Evolutionary conservation across 2,888 invertebrate species (phyloP).

Genomic region (Torymus tubicola): DNA sequence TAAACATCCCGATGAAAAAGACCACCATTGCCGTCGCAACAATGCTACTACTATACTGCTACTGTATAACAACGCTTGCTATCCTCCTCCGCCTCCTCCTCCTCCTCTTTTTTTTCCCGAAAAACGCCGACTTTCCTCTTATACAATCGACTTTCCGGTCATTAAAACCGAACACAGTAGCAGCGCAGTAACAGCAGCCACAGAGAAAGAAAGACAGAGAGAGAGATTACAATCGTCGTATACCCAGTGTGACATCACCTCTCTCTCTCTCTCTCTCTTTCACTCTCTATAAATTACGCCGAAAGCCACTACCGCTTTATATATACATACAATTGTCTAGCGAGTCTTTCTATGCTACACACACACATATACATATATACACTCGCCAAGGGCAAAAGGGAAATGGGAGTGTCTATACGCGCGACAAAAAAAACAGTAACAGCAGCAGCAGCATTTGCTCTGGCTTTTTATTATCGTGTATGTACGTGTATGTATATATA

Average conservation of each 20-base stretch:
- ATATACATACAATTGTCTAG: neutral
- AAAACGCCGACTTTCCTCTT: constrained; percentile 50
- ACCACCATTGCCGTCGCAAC: too few relatives aligned
- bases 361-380: neutral
- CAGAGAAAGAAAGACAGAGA: too few relatives aligned
- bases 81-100: too few relatives aligned
- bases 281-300: constrained; percentile 6
- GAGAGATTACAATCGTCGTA: constrained; percentile 20
- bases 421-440: neutral
- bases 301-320: constrained; percentile 3
- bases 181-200: too few relatives aligned
- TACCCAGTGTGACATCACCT: constrained; percentile 39
- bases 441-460: neutral
- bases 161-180: constrained; percentile 45
- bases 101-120: neutral
- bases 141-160: constrained; percentile 54
- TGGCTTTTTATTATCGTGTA: neutral
- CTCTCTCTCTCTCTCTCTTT: constrained; percentile 6
- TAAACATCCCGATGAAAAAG: neutral
- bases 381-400: constrained; percentile 51
- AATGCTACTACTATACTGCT: too few relatives aligned
- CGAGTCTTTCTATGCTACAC: neutral
- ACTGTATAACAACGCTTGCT: too few relatives aligned
- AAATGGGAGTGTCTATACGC: constrained; percentile 48
- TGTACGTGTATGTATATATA: neutral